Evolutionary conservation across 2,113 vertebrate species (phyloP).

Genomic region (Lathamus discolor): DNA sequence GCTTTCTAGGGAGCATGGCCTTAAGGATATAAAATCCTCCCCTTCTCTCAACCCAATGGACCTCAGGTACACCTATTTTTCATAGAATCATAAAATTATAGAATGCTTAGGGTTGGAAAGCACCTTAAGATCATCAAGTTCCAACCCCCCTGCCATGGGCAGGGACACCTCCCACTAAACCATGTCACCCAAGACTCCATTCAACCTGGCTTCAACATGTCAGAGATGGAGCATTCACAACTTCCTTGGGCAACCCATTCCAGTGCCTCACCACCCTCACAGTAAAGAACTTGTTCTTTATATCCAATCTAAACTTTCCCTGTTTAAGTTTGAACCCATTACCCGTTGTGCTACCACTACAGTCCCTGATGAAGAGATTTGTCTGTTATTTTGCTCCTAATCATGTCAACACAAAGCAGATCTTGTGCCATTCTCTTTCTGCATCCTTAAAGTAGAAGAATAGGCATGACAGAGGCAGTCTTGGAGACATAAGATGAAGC

Average conservation of each 20-base stretch:
- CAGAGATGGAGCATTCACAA: not conserved
- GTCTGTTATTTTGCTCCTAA: not conserved
- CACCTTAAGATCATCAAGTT: not conserved
- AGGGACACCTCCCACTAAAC: not conserved
- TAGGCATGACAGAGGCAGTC: not conserved
- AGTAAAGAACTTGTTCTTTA: not conserved
- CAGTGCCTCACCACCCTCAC: not conserved
- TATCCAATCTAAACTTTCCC: not conserved
- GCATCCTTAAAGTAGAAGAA: not conserved
- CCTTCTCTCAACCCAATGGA: not conserved
- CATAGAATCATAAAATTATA: not conserved
- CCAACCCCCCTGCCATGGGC: not conserved
- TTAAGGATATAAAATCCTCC: not conserved
- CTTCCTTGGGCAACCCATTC: not conserved
- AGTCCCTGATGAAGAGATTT: not conserved
- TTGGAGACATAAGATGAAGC: not conserved
- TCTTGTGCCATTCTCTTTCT: not conserved
- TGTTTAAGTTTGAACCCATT: not conserved
- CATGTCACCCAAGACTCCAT: no score
- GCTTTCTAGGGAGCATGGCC: not conserved
- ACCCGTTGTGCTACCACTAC: not conserved
- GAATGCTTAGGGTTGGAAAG: not conserved
- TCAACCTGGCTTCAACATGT: no score
- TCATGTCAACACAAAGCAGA: not conserved
- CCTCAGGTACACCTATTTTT: not conserved